Conservation (phyloP, 2,797 vertebrate species). For the Fundulus diaphanus region DNA sequence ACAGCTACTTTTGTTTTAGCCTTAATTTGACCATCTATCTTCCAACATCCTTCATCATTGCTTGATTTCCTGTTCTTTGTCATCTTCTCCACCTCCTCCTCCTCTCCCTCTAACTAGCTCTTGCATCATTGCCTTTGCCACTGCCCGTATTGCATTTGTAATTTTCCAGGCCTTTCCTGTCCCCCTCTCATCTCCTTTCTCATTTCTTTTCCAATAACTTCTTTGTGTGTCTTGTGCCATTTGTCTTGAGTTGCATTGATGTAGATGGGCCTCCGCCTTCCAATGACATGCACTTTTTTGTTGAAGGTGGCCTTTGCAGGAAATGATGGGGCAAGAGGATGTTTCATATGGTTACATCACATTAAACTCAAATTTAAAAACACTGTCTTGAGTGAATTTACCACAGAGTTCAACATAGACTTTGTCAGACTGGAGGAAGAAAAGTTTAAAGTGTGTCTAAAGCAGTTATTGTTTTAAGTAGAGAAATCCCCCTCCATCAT, state of each 20-base stretch:
- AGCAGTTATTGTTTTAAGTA: not conserved
- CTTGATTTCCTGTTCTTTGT: not conserved
- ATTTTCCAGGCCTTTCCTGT: conserved; percentile 32
- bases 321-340: conserved; percentile 21
- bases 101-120: conserved; percentile 2
- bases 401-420: not conserved
- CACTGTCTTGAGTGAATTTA: not conserved
- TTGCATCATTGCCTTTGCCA: conserved; percentile 35
- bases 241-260: conserved; percentile 31
- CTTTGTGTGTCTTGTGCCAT: conserved; percentile 33
- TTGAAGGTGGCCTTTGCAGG: conserved; percentile 28
- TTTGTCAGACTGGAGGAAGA: not conserved
- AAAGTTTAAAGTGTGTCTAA: not conserved
- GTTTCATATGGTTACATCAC: conserved; percentile 62
- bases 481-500: not conserved
- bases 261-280: conserved; percentile 24
- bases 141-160: conserved; percentile 30
- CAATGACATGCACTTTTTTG: conserved; percentile 19
- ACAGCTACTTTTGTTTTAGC: not conserved
- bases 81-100: not conserved
- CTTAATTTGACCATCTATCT: conserved; percentile 8
- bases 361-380: conserved; percentile 1
- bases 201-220: conserved; percentile 31
- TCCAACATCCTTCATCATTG: conserved; percentile 14
- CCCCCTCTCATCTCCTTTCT: conserved; percentile 43